Base-by-base conservation (phyloP, 2,888 invertebrate species). In the Megastigmus dorsalis region DNA sequence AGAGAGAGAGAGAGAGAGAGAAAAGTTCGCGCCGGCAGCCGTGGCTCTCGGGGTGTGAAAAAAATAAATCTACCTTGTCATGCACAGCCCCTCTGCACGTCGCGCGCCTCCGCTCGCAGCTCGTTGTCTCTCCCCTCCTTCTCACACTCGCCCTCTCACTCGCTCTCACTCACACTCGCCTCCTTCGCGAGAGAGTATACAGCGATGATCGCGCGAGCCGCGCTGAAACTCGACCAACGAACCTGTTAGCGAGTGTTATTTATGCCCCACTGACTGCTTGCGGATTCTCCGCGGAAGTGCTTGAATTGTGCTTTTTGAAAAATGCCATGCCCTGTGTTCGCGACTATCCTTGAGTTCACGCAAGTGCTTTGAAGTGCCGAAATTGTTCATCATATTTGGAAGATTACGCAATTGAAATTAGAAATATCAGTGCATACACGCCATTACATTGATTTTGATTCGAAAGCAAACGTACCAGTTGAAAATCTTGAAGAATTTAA, bases 21-120 rank as follows among this genome's bases (percentile, higher is more conserved):
- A n/a, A 9, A 28, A 30, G 45, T 26, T 60, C 50, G 30, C n/a
- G n/a, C n/a, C n/a, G n/a, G n/a, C n/a, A 13, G 59, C 38, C 23
- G 57, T 66, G 70, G 60, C 65, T 30, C 81, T 79, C 83, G 82
- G 85, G 85, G 87, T 84, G 87, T 84, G 86, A 86, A 86, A 82
- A 84, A 85, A 86, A 86, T 85, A 86, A 86, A 86, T 86, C 83
- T 84, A 86, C 86, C 86, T 86, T 85, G 87, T 87, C 87, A 88
- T 86, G 86, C 86, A 84, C 86, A 82, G 82, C 79, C 82, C 80
- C 82, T 79, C 79, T n/a, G n/a, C 79, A 81, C 82, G 75, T 78
- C 80, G 52, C 68, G 48, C 54, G 52, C 60, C 82, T 80, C n/a
- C 81, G 81, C 80, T 82, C 80, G 82, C 82, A n/a, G n/a, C n/a